phyloP scores from a whole-genome alignment of 2,797 vertebrate genomes.

The Gymnothorax javanicus region DNA sequence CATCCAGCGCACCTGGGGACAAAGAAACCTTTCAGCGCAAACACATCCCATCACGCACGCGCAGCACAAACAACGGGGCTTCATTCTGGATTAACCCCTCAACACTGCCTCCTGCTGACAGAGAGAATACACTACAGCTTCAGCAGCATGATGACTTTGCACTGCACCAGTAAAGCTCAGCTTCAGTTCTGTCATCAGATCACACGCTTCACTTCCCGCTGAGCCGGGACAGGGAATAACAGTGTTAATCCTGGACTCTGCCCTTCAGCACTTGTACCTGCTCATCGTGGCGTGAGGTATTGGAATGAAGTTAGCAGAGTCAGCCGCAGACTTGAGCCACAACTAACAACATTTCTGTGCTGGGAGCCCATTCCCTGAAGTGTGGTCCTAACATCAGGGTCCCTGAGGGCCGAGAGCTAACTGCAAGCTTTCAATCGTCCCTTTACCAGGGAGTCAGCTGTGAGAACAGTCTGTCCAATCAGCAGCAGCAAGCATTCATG shows the following conservation, averaged over 20 bases:
- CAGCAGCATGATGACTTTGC: background rate
- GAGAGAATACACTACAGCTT: background rate
- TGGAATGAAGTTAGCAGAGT: background rate
- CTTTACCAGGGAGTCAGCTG: too few relatives aligned
- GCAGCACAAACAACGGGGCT: background rate
- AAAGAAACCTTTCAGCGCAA: slow-evolving; percentile 21
- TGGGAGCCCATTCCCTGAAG: background rate
- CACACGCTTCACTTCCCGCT: too few relatives aligned
- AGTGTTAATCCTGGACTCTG: too few relatives aligned
- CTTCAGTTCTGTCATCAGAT: background rate
- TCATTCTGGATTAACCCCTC: background rate
- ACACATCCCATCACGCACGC: background rate
- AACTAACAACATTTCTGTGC: background rate
- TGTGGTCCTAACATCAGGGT: too few relatives aligned
- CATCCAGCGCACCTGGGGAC: slow-evolving; percentile 85
- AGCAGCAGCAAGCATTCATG: too few relatives aligned
- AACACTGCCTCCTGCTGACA: background rate
- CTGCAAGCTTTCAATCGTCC: too few relatives aligned
- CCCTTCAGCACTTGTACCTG: background rate
- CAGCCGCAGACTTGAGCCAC: background rate
- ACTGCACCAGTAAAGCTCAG: background rate
- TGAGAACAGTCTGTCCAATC: too few relatives aligned
- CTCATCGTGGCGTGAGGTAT: background rate
- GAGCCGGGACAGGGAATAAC: too few relatives aligned
- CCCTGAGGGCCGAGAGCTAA: too few relatives aligned